Evolutionary conservation across 2,113 vertebrate species (phyloP).

Genomic region (Caranx melampygus): DNA sequence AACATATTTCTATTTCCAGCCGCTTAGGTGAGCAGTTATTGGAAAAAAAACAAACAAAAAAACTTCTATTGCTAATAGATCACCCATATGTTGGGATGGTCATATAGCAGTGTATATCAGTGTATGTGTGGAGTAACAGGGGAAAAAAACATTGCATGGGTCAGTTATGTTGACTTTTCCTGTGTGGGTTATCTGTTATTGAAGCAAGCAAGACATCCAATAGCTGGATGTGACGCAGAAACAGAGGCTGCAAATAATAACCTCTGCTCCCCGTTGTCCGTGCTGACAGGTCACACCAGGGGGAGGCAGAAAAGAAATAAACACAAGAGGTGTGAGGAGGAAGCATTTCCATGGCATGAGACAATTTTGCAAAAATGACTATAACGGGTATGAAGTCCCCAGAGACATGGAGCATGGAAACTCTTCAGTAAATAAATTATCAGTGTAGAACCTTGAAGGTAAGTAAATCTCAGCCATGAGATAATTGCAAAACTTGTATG

Average conservation of each 20-base stretch:
- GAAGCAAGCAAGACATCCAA: constrained; percentile 61
- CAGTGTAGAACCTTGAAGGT: neutral
- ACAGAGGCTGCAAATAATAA: constrained; percentile 56
- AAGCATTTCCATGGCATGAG: neutral
- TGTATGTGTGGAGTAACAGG: neutral
- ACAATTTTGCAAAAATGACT: neutral
- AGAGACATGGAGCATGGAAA: neutral
- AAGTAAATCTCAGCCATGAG: neutral
- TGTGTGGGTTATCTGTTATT: constrained; percentile 53
- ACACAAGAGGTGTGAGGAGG: neutral
- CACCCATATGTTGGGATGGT: neutral
- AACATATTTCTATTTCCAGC: constrained; percentile 3
- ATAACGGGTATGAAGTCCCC: neutral
- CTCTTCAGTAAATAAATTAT: neutral
- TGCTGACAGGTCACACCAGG: constrained; percentile 18
- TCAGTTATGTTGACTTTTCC: constrained; percentile 18
- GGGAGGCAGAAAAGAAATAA: constrained; percentile 51
- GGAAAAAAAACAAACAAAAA: neutral
- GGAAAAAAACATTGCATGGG: constrained; percentile 9
- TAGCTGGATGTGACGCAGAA: constrained; percentile 15
- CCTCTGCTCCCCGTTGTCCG: constrained; percentile 38
- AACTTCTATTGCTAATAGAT: neutral
- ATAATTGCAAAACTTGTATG: neutral
- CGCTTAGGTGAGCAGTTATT: neutral
- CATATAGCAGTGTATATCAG: constrained; percentile 33